phyloP scores from a whole-genome alignment of 37 sponge, comb jelly and placozoan genomes.

The Crambe crambe region DNA sequence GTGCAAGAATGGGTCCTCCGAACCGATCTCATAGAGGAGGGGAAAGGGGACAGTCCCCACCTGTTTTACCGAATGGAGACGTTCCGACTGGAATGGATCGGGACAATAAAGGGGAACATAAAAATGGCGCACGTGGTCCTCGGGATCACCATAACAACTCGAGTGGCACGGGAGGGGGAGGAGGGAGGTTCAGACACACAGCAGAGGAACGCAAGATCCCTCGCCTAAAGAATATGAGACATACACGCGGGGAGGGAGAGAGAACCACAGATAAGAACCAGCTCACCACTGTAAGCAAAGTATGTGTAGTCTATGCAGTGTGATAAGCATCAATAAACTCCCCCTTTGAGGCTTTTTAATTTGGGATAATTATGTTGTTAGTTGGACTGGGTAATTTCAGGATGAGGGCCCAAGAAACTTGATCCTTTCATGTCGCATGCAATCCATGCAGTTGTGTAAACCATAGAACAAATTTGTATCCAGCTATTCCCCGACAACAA shows the following conservation, averaged over 20 bases:
- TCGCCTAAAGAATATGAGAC: constrained; percentile 13
- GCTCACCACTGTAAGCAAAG: neutral
- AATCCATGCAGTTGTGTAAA: too few relatives aligned
- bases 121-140: neutral
- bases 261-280: neutral
- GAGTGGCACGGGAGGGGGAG: neutral
- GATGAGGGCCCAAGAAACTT: too few relatives aligned
- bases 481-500: too few relatives aligned
- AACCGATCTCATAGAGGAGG: neutral
- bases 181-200: neutral
- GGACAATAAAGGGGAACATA: neutral
- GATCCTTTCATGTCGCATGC: too few relatives aligned
- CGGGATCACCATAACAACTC: neutral
- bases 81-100: neutral
- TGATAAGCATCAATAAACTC: neutral
- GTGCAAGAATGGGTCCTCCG: neutral
- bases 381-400: neutral
- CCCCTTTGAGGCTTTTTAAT: neutral
- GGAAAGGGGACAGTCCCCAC: neutral
- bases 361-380: neutral
- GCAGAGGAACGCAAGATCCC: constrained; percentile 21
- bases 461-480: too few relatives aligned
- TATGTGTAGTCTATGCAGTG: neutral
- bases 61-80: neutral
- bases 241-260: neutral